Evolutionary conservation across 2,113 vertebrate genomes (phyloP).

Genomic region (Scortum barcoo): DNA sequence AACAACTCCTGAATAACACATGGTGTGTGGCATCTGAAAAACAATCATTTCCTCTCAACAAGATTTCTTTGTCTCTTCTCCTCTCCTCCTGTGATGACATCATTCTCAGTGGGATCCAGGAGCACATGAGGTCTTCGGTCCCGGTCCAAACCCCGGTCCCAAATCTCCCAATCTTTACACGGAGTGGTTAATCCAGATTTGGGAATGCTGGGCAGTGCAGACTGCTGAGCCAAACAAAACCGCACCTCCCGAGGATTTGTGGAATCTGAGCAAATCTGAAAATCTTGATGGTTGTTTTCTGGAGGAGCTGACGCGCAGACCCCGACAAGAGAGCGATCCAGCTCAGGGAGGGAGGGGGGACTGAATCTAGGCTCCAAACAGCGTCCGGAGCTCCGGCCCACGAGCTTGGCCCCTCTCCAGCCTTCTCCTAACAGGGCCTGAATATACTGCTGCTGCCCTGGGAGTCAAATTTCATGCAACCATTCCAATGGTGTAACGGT

Average conservation of each 20-base stretch:
- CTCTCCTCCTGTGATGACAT: slow-evolving; percentile 70
- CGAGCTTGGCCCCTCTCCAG: slow-evolving; percentile 61
- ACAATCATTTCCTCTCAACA: slow-evolving; percentile 61
- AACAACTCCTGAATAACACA: slow-evolving; percentile 57
- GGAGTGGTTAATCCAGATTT: slow-evolving; percentile 80
- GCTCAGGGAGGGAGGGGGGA: slow-evolving; percentile 49
- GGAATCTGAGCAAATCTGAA: slow-evolving; percentile 74
- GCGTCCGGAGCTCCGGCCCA: slow-evolving; percentile 49
- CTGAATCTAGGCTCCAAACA: slow-evolving; percentile 58
- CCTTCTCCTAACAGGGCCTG: slow-evolving; percentile 73
- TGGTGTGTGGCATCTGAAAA: slow-evolving; percentile 50
- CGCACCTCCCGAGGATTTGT: slow-evolving; percentile 73
- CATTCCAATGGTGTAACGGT: slow-evolving; percentile 89
- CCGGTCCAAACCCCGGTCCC: slow-evolving; percentile 58
- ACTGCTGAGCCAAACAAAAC: slow-evolving; percentile 76
- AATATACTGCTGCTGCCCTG: slow-evolving; percentile 76
- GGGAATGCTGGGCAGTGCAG: slow-evolving; percentile 70
- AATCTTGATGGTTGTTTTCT: slow-evolving; percentile 66
- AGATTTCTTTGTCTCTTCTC: slow-evolving; percentile 75
- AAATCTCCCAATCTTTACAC: slow-evolving; percentile 73
- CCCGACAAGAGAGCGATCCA: slow-evolving; percentile 32
- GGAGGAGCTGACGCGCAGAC: slow-evolving; percentile 29
- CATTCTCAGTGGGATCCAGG: slow-evolving; percentile 70
- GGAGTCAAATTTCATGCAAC: slow-evolving; percentile 87
- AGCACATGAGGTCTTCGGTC: slow-evolving; percentile 70